A percentile compares a stretch with the other conserved stretches of the same genome.
phyloP scores from a whole-genome alignment of 2,888 invertebrate genomes.

The Nemapogon koenigi region DNA sequence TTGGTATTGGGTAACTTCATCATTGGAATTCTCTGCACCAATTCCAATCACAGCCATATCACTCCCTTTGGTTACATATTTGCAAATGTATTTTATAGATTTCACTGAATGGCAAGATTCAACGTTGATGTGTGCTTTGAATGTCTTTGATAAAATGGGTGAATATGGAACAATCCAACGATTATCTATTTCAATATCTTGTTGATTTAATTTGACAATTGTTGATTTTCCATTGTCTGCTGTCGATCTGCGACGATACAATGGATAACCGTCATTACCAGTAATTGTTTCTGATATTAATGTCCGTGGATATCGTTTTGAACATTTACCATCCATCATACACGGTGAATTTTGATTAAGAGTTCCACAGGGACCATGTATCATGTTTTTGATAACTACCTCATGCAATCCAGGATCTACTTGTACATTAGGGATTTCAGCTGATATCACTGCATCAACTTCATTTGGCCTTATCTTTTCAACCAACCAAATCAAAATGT shows the following conservation, averaged over 20 bases:
- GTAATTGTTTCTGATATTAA: constrained; percentile 24
- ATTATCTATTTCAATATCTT: constrained; percentile 19
- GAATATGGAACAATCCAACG: constrained; percentile 23
- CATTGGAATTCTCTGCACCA: constrained; percentile 14
- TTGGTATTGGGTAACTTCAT: constrained; percentile 17
- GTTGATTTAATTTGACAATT: constrained; percentile 13
- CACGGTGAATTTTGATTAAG: constrained; percentile 14
- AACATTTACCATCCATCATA: constrained; percentile 26
- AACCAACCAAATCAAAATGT: constrained; percentile 17
- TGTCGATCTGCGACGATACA: constrained; percentile 22
- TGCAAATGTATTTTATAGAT: constrained; percentile 17
- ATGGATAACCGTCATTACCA: constrained; percentile 27
- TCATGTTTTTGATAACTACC: constrained; percentile 16
- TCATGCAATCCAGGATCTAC: constrained; percentile 13
- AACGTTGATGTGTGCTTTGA: constrained; percentile 17
- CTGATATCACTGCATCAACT: constrained; percentile 16
- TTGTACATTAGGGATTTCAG: constrained; percentile 10
- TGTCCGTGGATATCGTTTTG: constrained; percentile 24
- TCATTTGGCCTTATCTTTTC: constrained; percentile 15
- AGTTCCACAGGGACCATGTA: constrained; percentile 17
- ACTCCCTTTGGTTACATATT: constrained; percentile 12
- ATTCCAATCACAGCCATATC: constrained; percentile 15
- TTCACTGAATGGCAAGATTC: constrained; percentile 17
- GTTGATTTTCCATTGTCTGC: constrained; percentile 19
- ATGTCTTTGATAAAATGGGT: constrained; percentile 15